Percentiles rank a stretch among this genome's conserved stretches.
Evolutionary conservation across 2,113 vertebrate species (phyloP).

Genomic region (Oreochromis spilurus): DNA sequence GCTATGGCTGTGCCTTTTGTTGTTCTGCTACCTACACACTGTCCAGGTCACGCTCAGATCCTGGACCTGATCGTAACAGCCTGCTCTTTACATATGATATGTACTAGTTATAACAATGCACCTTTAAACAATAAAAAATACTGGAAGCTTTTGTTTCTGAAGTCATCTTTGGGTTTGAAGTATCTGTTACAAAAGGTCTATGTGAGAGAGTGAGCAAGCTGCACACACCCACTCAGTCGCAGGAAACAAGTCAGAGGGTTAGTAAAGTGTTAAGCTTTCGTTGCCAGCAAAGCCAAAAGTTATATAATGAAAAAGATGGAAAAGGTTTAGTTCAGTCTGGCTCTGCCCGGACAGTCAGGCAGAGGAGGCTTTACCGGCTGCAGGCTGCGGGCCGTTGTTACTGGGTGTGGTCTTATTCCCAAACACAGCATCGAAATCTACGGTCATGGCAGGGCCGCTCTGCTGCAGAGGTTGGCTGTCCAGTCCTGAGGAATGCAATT

Average conservation of each 20-base stretch:
- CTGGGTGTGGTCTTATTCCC: constrained; percentile 74
- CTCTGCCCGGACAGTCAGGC: constrained; percentile 27
- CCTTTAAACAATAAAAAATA: not conserved
- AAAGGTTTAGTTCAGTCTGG: constrained; percentile 20
- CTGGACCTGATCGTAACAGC: not conserved
- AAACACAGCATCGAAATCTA: constrained; percentile 91
- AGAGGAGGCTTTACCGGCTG: constrained; percentile 74
- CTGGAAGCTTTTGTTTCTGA: not conserved
- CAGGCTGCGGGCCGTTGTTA: constrained; percentile 68
- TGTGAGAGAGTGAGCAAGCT: not conserved
- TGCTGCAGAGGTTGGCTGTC: constrained; percentile 74
- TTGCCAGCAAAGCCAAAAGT: constrained; percentile 30
- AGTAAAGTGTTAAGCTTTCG: constrained; percentile 6
- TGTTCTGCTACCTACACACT: not conserved
- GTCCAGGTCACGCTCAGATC: not conserved
- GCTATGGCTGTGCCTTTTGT: not conserved
- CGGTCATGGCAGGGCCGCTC: constrained; percentile 74
- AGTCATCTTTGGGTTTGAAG: not conserved
- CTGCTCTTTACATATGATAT: not conserved
- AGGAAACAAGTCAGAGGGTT: constrained; percentile 18
- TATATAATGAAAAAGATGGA: not conserved
- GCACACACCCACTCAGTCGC: not conserved
- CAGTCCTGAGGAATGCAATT: constrained; percentile 67
- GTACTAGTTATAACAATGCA: not conserved
- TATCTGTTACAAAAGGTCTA: not conserved